Percentiles rank a stretch among this genome's conserved stretches.
phyloP scores from a whole-genome alignment of 2,888 invertebrate species.

The Timema podura region DNA sequence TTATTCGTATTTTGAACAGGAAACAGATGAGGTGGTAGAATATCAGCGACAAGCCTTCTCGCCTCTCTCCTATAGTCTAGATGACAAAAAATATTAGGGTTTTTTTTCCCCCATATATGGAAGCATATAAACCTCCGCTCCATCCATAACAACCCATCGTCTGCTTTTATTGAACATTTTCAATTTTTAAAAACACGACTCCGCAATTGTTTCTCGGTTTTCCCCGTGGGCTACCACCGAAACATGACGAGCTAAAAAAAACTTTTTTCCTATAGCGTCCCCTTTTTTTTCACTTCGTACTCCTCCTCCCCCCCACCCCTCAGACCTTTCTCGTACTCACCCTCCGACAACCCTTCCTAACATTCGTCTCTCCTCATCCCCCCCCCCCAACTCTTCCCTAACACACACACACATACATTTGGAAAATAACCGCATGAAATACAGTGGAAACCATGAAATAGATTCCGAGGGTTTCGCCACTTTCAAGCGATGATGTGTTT shows the following conservation, averaged over 20 bases:
- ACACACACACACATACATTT: constrained; percentile 4
- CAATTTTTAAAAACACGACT: constrained; percentile 31
- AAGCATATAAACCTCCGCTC: constrained; percentile 10
- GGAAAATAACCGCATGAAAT: constrained; percentile 16
- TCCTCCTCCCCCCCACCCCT: constrained; percentile 12
- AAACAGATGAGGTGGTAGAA: too few species aligned
- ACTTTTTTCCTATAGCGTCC: constrained; percentile 12
- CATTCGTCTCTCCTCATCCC: background rate
- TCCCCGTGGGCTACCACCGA: constrained; percentile 19
- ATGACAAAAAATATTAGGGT: too few species aligned
- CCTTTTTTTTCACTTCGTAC: constrained; percentile 8
- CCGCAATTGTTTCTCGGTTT: constrained; percentile 23
- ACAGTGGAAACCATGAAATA: constrained; percentile 13
- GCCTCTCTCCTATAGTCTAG: too few species aligned
- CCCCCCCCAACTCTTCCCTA: background rate
- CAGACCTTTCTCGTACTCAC: constrained; percentile 4
- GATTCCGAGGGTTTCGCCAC: constrained; percentile 8
- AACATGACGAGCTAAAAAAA: constrained; percentile 18
- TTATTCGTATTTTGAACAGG: too few species aligned
- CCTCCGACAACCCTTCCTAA: background rate
- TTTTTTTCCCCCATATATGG: background rate
- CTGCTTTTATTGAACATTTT: constrained; percentile 29
- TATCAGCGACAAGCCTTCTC: too few species aligned
- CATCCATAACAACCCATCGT: constrained; percentile 19
- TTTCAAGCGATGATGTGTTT: background rate